These are phyloP conservation scores for Seriola dumerili DNA, from an alignment of 2,113 vertebrate species.

Conservation along the genomic window DNA sequence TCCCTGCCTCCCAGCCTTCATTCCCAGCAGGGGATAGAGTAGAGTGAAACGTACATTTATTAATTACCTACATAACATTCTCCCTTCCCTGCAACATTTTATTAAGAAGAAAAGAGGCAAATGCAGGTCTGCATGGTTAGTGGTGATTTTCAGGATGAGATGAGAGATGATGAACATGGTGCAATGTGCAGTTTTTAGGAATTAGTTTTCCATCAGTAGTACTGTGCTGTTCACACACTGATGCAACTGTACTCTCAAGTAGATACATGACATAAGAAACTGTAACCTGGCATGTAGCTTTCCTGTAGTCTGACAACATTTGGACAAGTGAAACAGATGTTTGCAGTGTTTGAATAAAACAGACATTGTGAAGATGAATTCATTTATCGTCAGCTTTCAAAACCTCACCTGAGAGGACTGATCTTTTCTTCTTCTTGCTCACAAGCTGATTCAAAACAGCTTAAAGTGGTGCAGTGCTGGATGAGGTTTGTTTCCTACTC, in stretches of 20 bases:
- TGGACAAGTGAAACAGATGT: too few relatives aligned
- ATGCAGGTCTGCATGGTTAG: too few relatives aligned
- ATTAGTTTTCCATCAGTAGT: neutral
- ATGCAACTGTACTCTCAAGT: neutral
- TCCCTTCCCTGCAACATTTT: neutral
- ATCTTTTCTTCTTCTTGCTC: too few relatives aligned
- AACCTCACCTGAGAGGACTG: too few relatives aligned
- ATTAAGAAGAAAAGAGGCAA: neutral
- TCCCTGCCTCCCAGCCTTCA: slow-evolving; percentile 39
- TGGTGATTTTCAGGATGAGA: neutral
- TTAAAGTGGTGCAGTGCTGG: too few relatives aligned
- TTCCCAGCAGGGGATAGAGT: slow-evolving; percentile 37
- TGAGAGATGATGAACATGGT: neutral
- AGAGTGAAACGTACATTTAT: slow-evolving; percentile 37
- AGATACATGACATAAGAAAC: neutral
- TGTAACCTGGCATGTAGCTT: too few relatives aligned
- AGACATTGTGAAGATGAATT: too few relatives aligned
- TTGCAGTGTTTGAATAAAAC: too few relatives aligned
- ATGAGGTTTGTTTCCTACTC: too few relatives aligned
- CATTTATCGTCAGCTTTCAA: too few relatives aligned
- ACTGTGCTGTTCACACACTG: neutral
- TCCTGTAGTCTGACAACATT: too few relatives aligned
- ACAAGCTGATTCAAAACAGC: too few relatives aligned
- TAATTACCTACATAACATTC: slow-evolving; percentile 25
- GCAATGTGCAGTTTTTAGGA: neutral